phyloP scores from a whole-genome alignment of 2,113 vertebrate species.

The Erpornis zantholeuca region DNA sequence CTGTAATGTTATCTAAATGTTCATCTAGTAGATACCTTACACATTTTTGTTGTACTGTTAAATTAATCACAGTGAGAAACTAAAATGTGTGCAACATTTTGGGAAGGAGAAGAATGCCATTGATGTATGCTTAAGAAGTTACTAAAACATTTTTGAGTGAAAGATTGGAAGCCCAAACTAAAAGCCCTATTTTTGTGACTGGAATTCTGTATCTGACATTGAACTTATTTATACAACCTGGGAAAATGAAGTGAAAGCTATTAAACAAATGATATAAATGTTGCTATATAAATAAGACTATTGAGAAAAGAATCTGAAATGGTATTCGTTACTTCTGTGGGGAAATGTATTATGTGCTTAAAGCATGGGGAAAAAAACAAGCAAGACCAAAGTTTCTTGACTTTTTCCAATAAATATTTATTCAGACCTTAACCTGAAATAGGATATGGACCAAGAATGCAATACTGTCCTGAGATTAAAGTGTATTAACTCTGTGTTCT shows the following conservation, averaged over 20 bases:
- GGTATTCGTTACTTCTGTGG: neutral
- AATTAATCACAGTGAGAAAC: neutral
- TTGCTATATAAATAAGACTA: neutral
- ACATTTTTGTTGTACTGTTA: neutral
- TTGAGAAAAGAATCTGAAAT: neutral
- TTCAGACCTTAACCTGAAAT: neutral
- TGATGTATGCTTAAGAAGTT: neutral
- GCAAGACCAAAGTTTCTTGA: neutral
- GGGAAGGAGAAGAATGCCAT: neutral
- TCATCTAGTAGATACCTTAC: neutral
- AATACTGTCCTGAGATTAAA: neutral
- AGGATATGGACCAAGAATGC: neutral
- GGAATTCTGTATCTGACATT: neutral
- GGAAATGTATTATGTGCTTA: neutral
- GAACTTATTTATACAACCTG: neutral
- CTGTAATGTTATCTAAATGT: neutral
- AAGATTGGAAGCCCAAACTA: neutral
- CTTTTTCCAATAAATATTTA: neutral
- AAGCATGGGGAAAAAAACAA: neutral
- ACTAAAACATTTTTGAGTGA: neutral
- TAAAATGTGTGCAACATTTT: neutral
- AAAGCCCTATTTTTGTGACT: neutral
- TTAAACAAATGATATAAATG: neutral
- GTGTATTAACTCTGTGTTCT: slow-evolving; percentile 29
- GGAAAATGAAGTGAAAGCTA: neutral